phyloP scores from a whole-genome alignment of 2,797 vertebrate species.

The Cynodonichthys magdalenae region DNA sequence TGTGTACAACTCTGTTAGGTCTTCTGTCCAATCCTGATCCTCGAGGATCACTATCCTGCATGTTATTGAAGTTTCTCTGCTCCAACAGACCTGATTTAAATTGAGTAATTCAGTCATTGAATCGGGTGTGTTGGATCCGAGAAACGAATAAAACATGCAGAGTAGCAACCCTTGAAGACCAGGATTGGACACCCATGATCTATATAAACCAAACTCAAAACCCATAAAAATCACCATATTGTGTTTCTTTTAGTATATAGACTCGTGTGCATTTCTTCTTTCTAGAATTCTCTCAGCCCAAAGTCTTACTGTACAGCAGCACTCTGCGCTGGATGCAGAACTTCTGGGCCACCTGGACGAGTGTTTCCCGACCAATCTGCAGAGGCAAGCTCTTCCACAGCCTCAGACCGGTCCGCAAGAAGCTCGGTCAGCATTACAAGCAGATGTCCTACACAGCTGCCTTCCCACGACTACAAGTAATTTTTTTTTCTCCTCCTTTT shows the following conservation, averaged over 20 bases:
- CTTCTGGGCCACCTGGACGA: constrained; percentile 98
- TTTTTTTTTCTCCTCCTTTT: constrained; percentile 21
- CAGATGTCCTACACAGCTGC: constrained; percentile 94
- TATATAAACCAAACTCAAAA: neutral
- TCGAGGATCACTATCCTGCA: too few relatives aligned
- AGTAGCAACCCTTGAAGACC: too few relatives aligned
- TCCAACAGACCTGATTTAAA: too few relatives aligned
- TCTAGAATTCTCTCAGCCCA: constrained; percentile 88
- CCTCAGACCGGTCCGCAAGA: constrained; percentile 91
- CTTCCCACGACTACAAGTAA: constrained; percentile 93
- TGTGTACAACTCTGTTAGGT: constrained; percentile 41
- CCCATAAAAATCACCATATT: neutral
- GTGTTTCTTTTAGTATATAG: neutral
- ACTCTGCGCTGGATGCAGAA: constrained; percentile 99
- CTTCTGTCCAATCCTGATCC: neutral
- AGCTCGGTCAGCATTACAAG: constrained; percentile 97
- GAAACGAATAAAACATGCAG: too few relatives aligned
- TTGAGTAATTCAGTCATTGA: too few relatives aligned
- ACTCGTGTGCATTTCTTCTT: neutral
- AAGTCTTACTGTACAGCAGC: constrained; percentile 96
- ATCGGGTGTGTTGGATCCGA: too few relatives aligned
- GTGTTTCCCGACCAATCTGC: constrained; percentile 94
- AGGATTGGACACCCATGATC: too few relatives aligned
- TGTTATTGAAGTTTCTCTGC: too few relatives aligned
- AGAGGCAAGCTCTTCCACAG: constrained; percentile 96